These are phyloP conservation scores for Drosophila bocqueti DNA, from an alignment of 1,140 invertebrate genomes.

Conservation along the genomic window DNA sequence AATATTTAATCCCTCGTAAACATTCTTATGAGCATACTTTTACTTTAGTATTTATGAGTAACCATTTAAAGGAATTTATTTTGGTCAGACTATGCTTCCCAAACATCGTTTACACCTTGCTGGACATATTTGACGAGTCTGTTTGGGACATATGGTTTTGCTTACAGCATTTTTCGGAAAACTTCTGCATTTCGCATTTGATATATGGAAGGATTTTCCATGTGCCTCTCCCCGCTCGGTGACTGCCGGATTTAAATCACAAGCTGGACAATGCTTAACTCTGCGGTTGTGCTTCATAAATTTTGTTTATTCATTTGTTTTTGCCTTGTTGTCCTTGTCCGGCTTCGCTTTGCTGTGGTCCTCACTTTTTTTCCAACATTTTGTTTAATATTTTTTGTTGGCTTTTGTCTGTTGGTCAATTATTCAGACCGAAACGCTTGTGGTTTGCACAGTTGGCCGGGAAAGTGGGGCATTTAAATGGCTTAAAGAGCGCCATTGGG, in stretches of 20 bases:
- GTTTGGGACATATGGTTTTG: slow-evolving; percentile 12
- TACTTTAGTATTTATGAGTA: not conserved
- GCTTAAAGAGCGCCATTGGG: slow-evolving; percentile 35
- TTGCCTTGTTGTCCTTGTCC: slow-evolving; percentile 23
- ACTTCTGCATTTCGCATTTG: slow-evolving; percentile 1
- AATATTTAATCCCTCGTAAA: not conserved
- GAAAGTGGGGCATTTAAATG: slow-evolving; percentile 65
- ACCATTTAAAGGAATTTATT: not conserved
- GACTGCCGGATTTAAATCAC: slow-evolving; percentile 37
- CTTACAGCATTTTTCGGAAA: slow-evolving; percentile 9
- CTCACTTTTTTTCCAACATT: slow-evolving; percentile 24
- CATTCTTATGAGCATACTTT: not conserved
- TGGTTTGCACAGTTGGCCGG: slow-evolving; percentile 53
- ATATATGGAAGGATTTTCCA: slow-evolving; percentile 23
- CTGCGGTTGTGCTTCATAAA: slow-evolving; percentile 72
- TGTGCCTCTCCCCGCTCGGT: not conserved
- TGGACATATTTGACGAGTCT: slow-evolving; percentile 21
- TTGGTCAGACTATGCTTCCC: not conserved
- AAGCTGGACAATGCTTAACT: slow-evolving; percentile 62
- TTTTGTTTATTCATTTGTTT: slow-evolving; percentile 78
- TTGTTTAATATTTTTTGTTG: slow-evolving; percentile 20
- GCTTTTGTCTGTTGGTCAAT: slow-evolving; percentile 65
- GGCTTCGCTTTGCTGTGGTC: slow-evolving; percentile 64
- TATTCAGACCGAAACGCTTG: slow-evolving; percentile 76
- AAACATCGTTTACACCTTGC: slow-evolving; percentile 12